Conservation (phyloP, 2,888 invertebrate species). For the Leucozona laternaria region DNA sequence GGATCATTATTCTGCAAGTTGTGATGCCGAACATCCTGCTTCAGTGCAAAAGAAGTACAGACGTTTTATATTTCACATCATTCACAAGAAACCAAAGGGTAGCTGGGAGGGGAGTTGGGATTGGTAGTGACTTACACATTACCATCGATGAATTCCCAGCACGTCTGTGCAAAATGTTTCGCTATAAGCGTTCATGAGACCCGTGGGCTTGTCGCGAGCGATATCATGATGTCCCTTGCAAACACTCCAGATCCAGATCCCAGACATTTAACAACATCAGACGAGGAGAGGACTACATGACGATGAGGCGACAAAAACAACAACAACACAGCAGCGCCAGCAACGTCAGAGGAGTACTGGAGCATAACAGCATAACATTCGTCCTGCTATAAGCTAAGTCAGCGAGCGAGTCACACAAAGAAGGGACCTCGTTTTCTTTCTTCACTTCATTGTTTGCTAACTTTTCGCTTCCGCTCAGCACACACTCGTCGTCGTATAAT, state of each 20-base stretch:
- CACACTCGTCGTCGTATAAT: slow-evolving; percentile 27
- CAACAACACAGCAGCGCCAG: not conserved
- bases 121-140: slow-evolving; percentile 68
- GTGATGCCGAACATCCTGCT: slow-evolving; percentile 48
- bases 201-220: slow-evolving; percentile 70
- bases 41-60: slow-evolving; percentile 18
- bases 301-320: not conserved
- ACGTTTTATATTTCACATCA: slow-evolving; percentile 59
- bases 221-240: slow-evolving; percentile 58
- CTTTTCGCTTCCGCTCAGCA: slow-evolving; percentile 51
- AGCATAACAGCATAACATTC: slow-evolving; percentile 9
- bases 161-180: slow-evolving; percentile 72
- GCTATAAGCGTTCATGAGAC: slow-evolving; percentile 73
- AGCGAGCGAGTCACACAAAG: slow-evolving; percentile 15
- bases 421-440: slow-evolving; percentile 19
- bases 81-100: not conserved
- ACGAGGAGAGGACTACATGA: slow-evolving; percentile 1
- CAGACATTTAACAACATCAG: slow-evolving; percentile 29
- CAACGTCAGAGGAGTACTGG: not conserved
- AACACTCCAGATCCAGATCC: slow-evolving; percentile 30
- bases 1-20: slow-evolving; percentile 69
- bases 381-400: too few relatives aligned
- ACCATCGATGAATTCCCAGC: slow-evolving; percentile 74
- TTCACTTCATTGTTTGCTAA: slow-evolving; percentile 66
- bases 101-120: not conserved